A percentile compares a stretch with the other conserved stretches of the same genome.
These are phyloP conservation scores for Megaleporinus macrocephalus DNA, from an alignment of 2,113 vertebrate genomes.

Conservation along the genomic window DNA sequence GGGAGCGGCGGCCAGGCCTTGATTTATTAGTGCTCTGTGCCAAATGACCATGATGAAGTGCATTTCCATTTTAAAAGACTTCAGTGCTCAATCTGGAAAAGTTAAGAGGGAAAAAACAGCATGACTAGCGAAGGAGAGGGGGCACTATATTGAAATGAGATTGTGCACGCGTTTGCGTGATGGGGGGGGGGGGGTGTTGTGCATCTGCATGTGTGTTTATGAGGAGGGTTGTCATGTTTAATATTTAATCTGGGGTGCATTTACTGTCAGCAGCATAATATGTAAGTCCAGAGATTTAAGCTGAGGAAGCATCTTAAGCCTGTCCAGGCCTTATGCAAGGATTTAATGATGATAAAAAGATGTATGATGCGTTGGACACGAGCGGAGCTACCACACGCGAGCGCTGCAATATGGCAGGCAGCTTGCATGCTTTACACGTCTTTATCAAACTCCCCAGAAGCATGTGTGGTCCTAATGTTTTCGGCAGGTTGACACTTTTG, in stretches of 20 bases:
- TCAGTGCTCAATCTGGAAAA: constrained; percentile 73
- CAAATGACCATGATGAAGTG: constrained; percentile 81
- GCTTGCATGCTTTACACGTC: constrained; percentile 37
- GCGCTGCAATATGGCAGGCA: constrained; percentile 39
- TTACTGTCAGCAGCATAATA: constrained; percentile 62
- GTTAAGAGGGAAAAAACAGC: constrained; percentile 54
- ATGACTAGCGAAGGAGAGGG: constrained; percentile 37
- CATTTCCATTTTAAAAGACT: constrained; percentile 80
- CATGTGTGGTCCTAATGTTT: constrained; percentile 34
- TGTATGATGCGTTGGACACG: constrained; percentile 52
- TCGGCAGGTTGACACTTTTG: constrained; percentile 11
- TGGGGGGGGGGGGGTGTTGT: not conserved
- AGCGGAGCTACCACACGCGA: constrained; percentile 24
- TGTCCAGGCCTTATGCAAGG: constrained; percentile 66
- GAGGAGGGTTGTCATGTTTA: constrained; percentile 61
- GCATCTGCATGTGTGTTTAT: constrained; percentile 46
- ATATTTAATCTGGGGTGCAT: constrained; percentile 72
- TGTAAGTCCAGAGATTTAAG: constrained; percentile 70
- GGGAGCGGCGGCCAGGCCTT: constrained; percentile 67
- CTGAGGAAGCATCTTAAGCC: constrained; percentile 63
- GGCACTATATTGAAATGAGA: constrained; percentile 35
- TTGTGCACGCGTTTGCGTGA: no score
- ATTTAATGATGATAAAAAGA: constrained; percentile 68
- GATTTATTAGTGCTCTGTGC: constrained; percentile 78
- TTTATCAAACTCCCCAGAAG: constrained; percentile 39